These are phyloP conservation scores for Muraenolepis orangiensis DNA, from an alignment of 2,797 vertebrate species.

Conservation along the genomic window DNA sequence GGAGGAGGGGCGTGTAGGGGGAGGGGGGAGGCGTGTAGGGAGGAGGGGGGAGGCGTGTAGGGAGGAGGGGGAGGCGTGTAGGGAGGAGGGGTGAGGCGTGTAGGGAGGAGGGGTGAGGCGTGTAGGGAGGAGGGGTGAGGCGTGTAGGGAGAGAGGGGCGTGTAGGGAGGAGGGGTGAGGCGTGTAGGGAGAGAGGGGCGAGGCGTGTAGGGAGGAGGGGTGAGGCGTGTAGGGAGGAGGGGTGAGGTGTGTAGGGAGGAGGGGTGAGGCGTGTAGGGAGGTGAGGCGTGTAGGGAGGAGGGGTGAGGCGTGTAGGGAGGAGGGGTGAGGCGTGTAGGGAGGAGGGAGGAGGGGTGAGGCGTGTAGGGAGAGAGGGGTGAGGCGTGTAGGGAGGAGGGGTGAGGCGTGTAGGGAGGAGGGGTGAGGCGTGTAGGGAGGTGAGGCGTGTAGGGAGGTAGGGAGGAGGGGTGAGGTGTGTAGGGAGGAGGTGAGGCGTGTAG, in stretches of 20 bases:
- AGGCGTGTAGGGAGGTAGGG: slow-evolving; percentile 36
- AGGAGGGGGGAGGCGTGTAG: slow-evolving; percentile 38
- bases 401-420: slow-evolving; percentile 36
- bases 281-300: slow-evolving; percentile 37
- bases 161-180: slow-evolving; percentile 41
- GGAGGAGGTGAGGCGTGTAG: slow-evolving; percentile 39
- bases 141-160: slow-evolving; percentile 40
- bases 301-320: too few relatives aligned
- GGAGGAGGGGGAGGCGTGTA: slow-evolving; percentile 51
- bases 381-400: slow-evolving; percentile 37
- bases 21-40: slow-evolving; percentile 40
- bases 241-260: slow-evolving; percentile 38
- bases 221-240: too few relatives aligned
- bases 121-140: slow-evolving; percentile 41
- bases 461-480: too few relatives aligned
- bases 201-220: slow-evolving; percentile 37
- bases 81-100: slow-evolving; percentile 39
- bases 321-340: slow-evolving; percentile 41
- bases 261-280: too few relatives aligned
- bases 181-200: too few relatives aligned
- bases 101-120: slow-evolving; percentile 39
- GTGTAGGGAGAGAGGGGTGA: too few relatives aligned
- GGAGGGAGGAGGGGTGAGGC: too few relatives aligned
- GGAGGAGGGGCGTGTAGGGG: slow-evolving; percentile 42
- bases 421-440: too few relatives aligned